Percentiles rank a stretch among this genome's conserved stretches.
Evolutionary conservation across 23 tunicate species (phyloP).

Genomic region (Botrylloides violaceus): DNA sequence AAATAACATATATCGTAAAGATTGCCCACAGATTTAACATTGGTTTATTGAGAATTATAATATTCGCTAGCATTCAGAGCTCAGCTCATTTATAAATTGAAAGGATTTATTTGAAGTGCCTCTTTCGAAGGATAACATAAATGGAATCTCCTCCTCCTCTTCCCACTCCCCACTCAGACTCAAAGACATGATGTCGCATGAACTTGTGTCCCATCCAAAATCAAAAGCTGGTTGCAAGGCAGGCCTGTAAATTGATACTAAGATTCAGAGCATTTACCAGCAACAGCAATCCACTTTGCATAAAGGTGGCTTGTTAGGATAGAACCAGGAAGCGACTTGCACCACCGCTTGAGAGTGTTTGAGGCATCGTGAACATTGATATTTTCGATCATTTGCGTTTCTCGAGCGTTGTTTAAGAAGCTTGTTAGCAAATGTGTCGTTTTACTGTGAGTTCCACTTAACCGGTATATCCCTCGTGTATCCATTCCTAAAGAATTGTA

Average conservation of each 20-base stretch:
- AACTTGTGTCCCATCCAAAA: too few species aligned
- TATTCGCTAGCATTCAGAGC: too few species aligned
- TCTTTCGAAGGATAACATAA: too few species aligned
- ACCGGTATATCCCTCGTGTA: slow-evolving; percentile 74
- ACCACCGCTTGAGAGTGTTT: slow-evolving; percentile 93
- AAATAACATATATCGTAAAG: not conserved
- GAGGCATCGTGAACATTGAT: slow-evolving; percentile 84
- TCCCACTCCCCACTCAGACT: too few species aligned
- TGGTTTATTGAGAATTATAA: too few species aligned
- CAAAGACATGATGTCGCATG: too few species aligned
- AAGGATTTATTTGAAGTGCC: too few species aligned
- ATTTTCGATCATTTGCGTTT: slow-evolving; percentile 81
- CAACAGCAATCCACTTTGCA: slow-evolving; percentile 57
- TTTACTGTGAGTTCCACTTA: slow-evolving; percentile 88
- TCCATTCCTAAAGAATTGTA: slow-evolving; percentile 38
- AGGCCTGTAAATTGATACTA: too few species aligned
- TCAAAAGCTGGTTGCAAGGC: too few species aligned
- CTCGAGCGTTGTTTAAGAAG: slow-evolving; percentile 70
- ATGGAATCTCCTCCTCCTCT: too few species aligned
- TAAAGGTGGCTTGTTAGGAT: slow-evolving; percentile 60
- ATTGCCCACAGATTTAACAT: too few species aligned
- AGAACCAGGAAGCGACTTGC: slow-evolving; percentile 68
- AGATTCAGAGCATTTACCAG: slow-evolving; percentile 54
- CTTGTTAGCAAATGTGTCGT: slow-evolving; percentile 60
- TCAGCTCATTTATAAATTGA: too few species aligned